A percentile compares a stretch with the other conserved stretches of the same genome.
phyloP scores from a whole-genome alignment of 2,888 invertebrate species.

The Minunthozetes semirufus region DNA sequence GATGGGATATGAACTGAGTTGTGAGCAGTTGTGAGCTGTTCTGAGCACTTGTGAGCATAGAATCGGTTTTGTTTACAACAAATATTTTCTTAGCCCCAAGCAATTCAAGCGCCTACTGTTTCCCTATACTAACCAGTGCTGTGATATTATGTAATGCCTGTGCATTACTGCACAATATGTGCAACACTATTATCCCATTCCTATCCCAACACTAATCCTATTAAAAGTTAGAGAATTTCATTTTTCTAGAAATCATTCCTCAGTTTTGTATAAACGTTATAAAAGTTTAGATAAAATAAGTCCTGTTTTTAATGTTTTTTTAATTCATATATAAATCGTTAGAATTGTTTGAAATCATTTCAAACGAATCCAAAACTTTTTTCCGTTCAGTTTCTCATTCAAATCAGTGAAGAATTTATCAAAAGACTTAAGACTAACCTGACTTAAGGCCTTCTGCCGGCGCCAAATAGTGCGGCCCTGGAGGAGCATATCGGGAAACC shows the following conservation, averaged over 20 bases:
- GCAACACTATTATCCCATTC: background rate
- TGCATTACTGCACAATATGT: background rate
- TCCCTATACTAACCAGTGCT: background rate
- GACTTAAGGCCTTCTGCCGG: constrained; percentile 21
- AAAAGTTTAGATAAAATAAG: background rate
- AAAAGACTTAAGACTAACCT: background rate
- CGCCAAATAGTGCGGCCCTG: constrained; percentile 18
- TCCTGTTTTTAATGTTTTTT: background rate
- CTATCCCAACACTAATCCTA: background rate
- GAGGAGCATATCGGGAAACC: constrained; percentile 14
- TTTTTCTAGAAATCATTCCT: background rate
- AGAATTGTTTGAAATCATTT: background rate
- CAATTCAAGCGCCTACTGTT: constrained; percentile 17
- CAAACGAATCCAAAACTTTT: background rate
- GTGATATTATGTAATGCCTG: background rate
- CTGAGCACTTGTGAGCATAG: background rate
- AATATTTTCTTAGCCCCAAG: constrained; percentile 20
- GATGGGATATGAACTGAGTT: background rate
- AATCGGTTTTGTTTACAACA: constrained; percentile 23
- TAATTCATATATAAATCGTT: background rate
- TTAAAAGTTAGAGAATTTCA: too few species aligned
- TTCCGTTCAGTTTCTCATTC: background rate
- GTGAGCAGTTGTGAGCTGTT: background rate
- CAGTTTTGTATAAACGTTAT: too few species aligned
- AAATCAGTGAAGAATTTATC: background rate